Base-by-base conservation (phyloP, 1,140 invertebrate species). In the Saccostrea cuccullata region DNA sequence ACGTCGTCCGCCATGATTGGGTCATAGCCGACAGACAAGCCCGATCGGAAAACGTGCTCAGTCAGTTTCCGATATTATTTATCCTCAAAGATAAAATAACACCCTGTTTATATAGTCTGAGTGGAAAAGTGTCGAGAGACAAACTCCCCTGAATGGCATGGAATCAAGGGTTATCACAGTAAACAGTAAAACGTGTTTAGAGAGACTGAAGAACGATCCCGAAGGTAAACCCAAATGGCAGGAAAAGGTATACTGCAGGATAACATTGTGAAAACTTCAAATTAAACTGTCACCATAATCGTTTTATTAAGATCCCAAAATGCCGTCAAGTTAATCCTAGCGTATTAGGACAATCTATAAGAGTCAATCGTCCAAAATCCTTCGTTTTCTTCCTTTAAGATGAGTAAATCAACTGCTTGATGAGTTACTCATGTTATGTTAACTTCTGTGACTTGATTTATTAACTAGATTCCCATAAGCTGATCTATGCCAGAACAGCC, bases 251-350 rank as follows among this genome's bases (percentile, higher is more conserved):
- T 56, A 87, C 86, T n/a, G 13, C 2, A 55, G 82, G 86, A 87
- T 87, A 70, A 87, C 23, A 17, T 58, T n/a, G 55, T 55, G 55
- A 60, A 40, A 36, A 64, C 56, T 47, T 36, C 67, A 87, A 87
- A 83, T 70, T 70, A 82, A 40, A 87, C 77, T 87, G 86, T 83
- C 86, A 87, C 55, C 56, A 26, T 87, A 87, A 87, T 87, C 86
- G 86, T 87, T 87, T 87, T 87, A 87, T 87, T 87, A 84, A 82
- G 77, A 15, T 70, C 82, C 86, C 56, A 64, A 83, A 83, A 83
- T 36, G 77, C 60, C 82, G 77, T 64, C 86, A 23, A 67, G 56
- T 70, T 83, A 70, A 87, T 84, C 86, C 73, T n/a, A 26, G 40
- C 17, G 73, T 87, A 87, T 56, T 55, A 84, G 40, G 55, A 26